Evolutionary conservation across 2,113 vertebrate genomes (phyloP), one percentile per base, ranked within the genome.

Genomic region (Desmodus rotundus): DNA sequence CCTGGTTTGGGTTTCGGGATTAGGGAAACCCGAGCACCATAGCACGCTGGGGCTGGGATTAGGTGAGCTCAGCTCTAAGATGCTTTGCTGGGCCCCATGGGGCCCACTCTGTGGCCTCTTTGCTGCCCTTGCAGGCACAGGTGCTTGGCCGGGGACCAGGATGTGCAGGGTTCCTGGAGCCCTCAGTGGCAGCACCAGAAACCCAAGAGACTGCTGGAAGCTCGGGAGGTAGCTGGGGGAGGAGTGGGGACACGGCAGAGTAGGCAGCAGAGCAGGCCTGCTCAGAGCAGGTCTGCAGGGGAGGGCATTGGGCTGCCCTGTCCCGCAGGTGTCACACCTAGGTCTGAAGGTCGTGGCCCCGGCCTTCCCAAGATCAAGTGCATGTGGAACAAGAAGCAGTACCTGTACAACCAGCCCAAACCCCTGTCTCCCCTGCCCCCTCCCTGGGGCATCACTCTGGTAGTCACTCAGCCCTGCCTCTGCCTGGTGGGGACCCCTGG

Each of bases 11-110:
- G 98, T 99, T 99, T 99, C 98, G 94, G 99, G 99, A 99, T 99
- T 99, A 99, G 98, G 98, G 99, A 99, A 99, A 99, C 99, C 98
- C 97, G 99, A 99, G 99, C 98, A 98, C 98, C 98, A 98, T 99
- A 99, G 99, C 99, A 98, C 98, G 98, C 99, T 98, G 98, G 99
- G 98, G 99, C 97, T 95, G 98, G 99, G 99, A 99, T 99, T 99
- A 99, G 98, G 94, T 96, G 96, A 98, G 96, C 98, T 98, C 97
- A 97, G 98, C 97, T 95, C 98, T 96, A 96, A 98, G 98, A 98
- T 98, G 98, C 97, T 98, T 98, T 98, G 98, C 98, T 98, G 97
- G 97, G 97, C 97, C 97, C 97, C 98, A 97, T 15, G 93, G 97
- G 95, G 96, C 99, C 99, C 98, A 97, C 99, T 8, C n/a, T 98